These are phyloP conservation scores for Beroe forskalii DNA, from an alignment of 37 sponge, comb jelly and placozoan species.

Conservation along the genomic window DNA sequence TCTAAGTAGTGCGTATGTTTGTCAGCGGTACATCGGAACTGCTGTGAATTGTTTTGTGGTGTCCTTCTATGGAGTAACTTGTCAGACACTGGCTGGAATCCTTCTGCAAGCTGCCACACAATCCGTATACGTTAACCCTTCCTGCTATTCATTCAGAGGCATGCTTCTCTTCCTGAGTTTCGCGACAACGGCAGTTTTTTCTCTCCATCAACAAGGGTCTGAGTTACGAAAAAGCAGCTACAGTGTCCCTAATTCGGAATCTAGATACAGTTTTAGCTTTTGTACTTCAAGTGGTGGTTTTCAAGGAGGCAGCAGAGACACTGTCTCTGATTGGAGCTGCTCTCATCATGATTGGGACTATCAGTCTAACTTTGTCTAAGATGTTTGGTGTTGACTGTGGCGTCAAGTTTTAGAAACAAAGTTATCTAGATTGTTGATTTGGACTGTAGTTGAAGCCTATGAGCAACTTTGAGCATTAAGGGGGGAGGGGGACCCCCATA, in stretches of 20 bases:
- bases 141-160: not conserved
- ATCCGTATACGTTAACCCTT: not conserved
- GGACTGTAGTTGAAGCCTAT: too few species aligned
- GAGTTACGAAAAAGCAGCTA: slow-evolving; percentile 5
- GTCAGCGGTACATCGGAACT: not conserved
- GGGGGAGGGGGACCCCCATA: too few species aligned
- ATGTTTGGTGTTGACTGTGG: slow-evolving; percentile 20
- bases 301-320: not conserved
- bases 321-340: slow-evolving; percentile 33
- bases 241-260: slow-evolving; percentile 27
- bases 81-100: not conserved
- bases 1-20: not conserved
- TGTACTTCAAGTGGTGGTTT: not conserved
- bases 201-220: not conserved
- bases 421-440: too few species aligned
- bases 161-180: not conserved
- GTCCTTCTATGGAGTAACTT: not conserved
- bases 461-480: too few species aligned
- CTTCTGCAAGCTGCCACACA: not conserved
- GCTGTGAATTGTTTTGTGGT: not conserved
- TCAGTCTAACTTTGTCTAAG: slow-evolving; percentile 10
- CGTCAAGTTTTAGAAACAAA: slow-evolving; percentile 1
- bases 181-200: not conserved
- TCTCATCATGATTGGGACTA: slow-evolving; percentile 13
- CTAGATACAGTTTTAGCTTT: slow-evolving; percentile 36